Base-by-base conservation (phyloP, 2,797 vertebrate species). In the Coccyzus lansbergi region DNA sequence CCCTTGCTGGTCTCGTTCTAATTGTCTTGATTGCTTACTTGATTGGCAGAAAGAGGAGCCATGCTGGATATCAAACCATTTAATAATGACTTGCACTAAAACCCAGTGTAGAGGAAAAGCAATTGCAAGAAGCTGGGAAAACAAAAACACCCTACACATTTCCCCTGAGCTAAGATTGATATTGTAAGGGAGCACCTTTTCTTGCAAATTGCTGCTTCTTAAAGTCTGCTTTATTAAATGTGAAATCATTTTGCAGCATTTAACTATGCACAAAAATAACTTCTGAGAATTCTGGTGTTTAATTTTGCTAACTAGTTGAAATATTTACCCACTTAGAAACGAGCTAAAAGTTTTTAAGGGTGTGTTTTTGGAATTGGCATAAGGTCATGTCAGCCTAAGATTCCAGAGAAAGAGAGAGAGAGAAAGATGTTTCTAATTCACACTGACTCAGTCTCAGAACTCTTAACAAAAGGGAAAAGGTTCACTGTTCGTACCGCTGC, bases 41-140 rank as follows among this genome's bases (percentile, higher is more conserved):
- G 94, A 99, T 99, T 42, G 99, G 99, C 95, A 98, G 99, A 89
- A 99, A 99, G 98, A 98, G 99, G 97, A 99, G 99, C 97, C 99
- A 99, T 14, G 99, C 99, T 7, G 99, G 99, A 95, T 99, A 99
- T 97, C 99, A 99, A 97, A 99, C 99, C 80, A 99, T 99, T 97
- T 99, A 98, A 99, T 99, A 98, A 99, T 89, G 88, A 97, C 97
- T 97, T 92, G 91, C 97, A 97, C 97, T 94, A 92, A 92, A 96
- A 63, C 90, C 83, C 83, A 86, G 89, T 40, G 22, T 92, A 86
- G 96, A 88, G 83, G 95, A 97, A 95, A 91, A 96, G 94, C 88
- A 88, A 82, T 94, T 94, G 86, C 88, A 95, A 96, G 89, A 94
- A 71, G 63, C 83, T 93, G 78, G 90, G 84, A 58, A 63, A 34